Evolutionary conservation across 2,888 invertebrate species (phyloP).

Genomic region (Neelides folsomi): DNA sequence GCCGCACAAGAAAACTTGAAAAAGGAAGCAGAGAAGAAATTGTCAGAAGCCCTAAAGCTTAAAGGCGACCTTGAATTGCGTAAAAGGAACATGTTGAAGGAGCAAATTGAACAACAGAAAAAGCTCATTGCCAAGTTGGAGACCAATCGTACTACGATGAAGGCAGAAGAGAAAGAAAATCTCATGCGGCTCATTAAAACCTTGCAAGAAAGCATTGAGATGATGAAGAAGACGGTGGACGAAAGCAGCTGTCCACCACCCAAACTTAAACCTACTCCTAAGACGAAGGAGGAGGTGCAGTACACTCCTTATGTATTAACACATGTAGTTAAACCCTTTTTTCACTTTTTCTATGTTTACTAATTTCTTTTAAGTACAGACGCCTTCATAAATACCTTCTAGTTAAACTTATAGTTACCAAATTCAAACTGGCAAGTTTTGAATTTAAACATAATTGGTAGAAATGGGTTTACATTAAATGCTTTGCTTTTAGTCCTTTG

Average conservation of each 20-base stretch:
- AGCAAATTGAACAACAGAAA: conserved; percentile 77
- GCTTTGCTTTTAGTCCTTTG: too few relatives aligned
- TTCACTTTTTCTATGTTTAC: too few relatives aligned
- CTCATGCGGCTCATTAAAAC: conserved; percentile 68
- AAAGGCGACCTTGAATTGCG: conserved; percentile 69
- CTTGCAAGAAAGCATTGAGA: conserved; percentile 70
- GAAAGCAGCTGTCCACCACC: conserved; percentile 38
- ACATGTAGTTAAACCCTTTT: too few relatives aligned
- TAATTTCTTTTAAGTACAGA: too few relatives aligned
- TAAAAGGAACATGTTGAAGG: conserved; percentile 73
- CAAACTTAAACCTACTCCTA: conserved; percentile 43
- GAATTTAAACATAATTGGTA: too few relatives aligned
- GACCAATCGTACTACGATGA: conserved; percentile 44
- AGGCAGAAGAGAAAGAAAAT: conserved; percentile 53
- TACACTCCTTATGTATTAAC: too few relatives aligned
- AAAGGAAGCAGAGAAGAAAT: conserved; percentile 59
- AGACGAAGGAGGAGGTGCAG: conserved; percentile 56
- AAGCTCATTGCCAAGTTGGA: conserved; percentile 68
- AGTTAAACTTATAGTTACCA: too few relatives aligned
- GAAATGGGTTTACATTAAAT: too few relatives aligned
- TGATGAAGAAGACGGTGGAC: conserved; percentile 53
- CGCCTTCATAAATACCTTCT: too few relatives aligned
- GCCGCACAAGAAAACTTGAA: conserved; percentile 55
- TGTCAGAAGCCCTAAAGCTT: conserved; percentile 57
- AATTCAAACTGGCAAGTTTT: too few relatives aligned